Percentiles rank a stretch among this genome's conserved stretches.
Conservation (phyloP, 2,888 invertebrate species). For the Seladonia tumulorum region DNA sequence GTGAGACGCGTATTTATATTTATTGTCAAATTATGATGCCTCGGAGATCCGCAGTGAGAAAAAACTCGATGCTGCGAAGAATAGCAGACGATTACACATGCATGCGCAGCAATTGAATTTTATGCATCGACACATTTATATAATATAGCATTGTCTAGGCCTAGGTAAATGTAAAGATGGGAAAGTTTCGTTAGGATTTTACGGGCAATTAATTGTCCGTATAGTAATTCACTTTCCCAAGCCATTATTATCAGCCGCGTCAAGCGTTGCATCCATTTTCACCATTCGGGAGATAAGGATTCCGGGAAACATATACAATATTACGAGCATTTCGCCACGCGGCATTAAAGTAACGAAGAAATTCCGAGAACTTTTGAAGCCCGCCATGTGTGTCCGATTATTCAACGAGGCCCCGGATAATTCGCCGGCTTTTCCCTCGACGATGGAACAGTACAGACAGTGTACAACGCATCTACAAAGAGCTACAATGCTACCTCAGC, state of each 20-base stretch:
- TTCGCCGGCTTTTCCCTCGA: background rate
- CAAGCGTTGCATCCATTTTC: background rate
- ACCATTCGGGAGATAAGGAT: background rate
- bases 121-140: background rate
- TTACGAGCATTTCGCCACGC: background rate
- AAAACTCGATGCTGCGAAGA: background rate
- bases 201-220: background rate
- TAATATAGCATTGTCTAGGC: too few relatives aligned
- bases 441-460: background rate
- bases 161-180: background rate
- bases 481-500: background rate
- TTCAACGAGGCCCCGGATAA: background rate
- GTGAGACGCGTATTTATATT: background rate
- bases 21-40: background rate
- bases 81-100: background rate
- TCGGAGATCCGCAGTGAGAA: background rate
- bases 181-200: background rate
- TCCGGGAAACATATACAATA: slow-evolving; percentile 6
- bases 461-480: background rate
- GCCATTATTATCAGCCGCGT: background rate
- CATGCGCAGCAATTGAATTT: background rate
- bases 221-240: background rate
- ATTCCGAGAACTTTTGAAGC: background rate
- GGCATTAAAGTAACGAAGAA: background rate
- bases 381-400: background rate